Percentiles rank a stretch among this genome's conserved stretches.
phyloP scores from a whole-genome alignment of 2,797 vertebrate species.

The Synaphobranchus kaupii region DNA sequence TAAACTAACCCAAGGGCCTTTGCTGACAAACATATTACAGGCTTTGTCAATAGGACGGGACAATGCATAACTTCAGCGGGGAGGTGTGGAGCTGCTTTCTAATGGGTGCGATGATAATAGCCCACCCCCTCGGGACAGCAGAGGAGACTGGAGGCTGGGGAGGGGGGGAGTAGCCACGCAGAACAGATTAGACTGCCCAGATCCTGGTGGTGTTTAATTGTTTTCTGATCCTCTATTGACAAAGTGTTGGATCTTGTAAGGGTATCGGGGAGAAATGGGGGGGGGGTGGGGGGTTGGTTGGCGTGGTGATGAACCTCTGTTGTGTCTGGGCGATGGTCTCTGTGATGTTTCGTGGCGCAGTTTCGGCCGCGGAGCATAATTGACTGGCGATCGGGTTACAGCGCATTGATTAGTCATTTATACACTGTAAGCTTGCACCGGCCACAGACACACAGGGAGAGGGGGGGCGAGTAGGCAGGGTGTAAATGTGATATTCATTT shows the following conservation, averaged over 20 bases:
- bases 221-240: constrained; percentile 69
- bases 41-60: constrained; percentile 13
- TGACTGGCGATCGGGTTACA: constrained; percentile 58
- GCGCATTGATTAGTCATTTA: constrained; percentile 53
- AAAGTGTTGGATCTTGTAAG: constrained; percentile 56
- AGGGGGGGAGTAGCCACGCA: constrained; percentile 23
- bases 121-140: not conserved
- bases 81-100: constrained; percentile 11
- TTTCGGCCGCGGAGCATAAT: constrained; percentile 49
- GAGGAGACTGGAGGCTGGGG: not conserved
- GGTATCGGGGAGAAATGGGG: constrained; percentile 39
- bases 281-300: not conserved
- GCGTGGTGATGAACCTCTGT: constrained; percentile 51
- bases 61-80: not conserved
- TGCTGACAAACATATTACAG: constrained; percentile 16
- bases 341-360: constrained; percentile 41
- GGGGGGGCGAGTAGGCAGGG: not conserved
- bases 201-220: constrained; percentile 66
- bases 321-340: constrained; percentile 45
- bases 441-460: not conserved
- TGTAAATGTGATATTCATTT: constrained; percentile 30
- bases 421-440: constrained; percentile 10
- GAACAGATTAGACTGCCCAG: constrained; percentile 48
- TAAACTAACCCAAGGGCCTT: constrained; percentile 16
- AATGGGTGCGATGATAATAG: constrained; percentile 24